These are phyloP conservation scores for Dolichotis patagonum DNA, from an alignment of 2,113 vertebrate species.

Conservation along the genomic window DNA sequence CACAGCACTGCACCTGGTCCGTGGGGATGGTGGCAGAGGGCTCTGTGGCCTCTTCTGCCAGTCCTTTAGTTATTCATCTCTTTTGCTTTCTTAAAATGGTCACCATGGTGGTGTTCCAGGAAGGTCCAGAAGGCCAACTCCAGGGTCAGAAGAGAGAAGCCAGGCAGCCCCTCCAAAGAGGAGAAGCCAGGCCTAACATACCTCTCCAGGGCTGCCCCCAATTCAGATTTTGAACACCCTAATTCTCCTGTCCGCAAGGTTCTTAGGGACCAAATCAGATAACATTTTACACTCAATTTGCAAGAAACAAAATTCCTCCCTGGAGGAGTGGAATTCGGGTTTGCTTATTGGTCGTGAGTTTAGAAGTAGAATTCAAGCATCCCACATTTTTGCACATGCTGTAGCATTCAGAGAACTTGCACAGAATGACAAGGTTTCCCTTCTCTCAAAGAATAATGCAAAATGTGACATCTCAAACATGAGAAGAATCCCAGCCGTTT, in stretches of 20 bases:
- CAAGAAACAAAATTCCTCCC: too few species aligned
- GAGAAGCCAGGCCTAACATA: fast-evolving
- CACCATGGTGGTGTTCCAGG: background rate
- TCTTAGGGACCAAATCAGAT: background rate
- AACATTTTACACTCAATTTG: background rate
- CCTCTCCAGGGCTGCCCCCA: background rate
- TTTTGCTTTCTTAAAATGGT: background rate
- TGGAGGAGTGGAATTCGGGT: background rate
- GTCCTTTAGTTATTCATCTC: background rate
- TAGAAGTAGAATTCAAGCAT: background rate
- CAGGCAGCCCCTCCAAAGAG: fast-evolving
- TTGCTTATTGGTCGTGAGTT: background rate
- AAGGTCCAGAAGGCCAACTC: fast-evolving
- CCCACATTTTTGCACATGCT: background rate
- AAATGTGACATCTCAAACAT: conserved; percentile 78
- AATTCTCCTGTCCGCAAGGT: background rate
- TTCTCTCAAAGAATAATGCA: conserved; percentile 58
- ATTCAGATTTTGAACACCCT: background rate
- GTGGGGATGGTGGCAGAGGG: fast-evolving
- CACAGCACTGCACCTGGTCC: too few species aligned
- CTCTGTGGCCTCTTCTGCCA: fast-evolving
- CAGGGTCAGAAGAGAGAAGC: background rate
- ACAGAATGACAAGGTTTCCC: background rate
- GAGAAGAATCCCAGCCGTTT: conserved; percentile 73
- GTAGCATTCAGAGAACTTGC: background rate